Evolutionary conservation across 2,797 vertebrate species (phyloP).

Genomic region (Ambastaia sidthimunki): DNA sequence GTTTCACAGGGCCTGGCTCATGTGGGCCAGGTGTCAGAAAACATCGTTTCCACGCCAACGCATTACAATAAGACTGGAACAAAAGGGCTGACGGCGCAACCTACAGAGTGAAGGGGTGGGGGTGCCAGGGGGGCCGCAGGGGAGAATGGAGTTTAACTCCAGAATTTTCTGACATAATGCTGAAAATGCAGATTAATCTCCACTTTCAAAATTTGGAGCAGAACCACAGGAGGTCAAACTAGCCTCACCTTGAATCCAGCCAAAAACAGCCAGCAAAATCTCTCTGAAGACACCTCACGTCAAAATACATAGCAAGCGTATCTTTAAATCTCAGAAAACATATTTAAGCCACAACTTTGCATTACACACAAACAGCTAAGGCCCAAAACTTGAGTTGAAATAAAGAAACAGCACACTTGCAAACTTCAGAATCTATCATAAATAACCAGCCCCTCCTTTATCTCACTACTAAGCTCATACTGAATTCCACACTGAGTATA

Average conservation of each 20-base stretch:
- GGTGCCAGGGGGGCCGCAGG: neutral
- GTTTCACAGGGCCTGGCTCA: conserved; percentile 60
- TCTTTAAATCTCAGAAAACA: neutral
- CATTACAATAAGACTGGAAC: conserved; percentile 59
- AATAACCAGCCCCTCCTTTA: neutral
- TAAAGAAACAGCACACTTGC: neutral
- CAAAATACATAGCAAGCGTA: neutral
- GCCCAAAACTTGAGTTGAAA: neutral
- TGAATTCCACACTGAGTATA: neutral
- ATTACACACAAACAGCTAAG: conserved; percentile 16
- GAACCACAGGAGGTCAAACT: conserved; percentile 7
- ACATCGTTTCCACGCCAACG: conserved; percentile 62
- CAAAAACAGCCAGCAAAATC: conserved; percentile 1
- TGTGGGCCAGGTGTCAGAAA: conserved; percentile 62
- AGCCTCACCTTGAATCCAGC: conserved; percentile 11
- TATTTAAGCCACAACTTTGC: neutral
- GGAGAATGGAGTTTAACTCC: conserved; percentile 45
- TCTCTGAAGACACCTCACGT: neutral
- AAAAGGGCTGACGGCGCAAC: conserved; percentile 49
- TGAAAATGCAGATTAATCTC: conserved; percentile 37
- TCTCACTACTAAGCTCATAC: neutral
- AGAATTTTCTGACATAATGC: conserved; percentile 37
- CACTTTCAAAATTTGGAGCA: conserved; percentile 13
- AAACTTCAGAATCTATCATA: neutral
- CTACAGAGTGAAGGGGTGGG: neutral